Base-by-base conservation (phyloP, 1,140 invertebrate species). In the Eumaeus atala region DNA sequence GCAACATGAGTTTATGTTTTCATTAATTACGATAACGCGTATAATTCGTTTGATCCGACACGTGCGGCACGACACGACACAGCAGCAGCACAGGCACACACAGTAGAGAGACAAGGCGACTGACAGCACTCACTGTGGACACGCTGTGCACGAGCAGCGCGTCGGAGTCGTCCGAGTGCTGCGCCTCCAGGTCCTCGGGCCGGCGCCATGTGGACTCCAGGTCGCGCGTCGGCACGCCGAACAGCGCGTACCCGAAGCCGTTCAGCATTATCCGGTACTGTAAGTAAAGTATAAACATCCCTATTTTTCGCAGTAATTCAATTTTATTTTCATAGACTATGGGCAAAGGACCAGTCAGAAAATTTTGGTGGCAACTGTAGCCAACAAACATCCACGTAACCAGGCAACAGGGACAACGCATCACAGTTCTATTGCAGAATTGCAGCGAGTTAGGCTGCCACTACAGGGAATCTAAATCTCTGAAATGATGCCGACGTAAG, bases 221-320 rank as follows among this genome's bases (percentile, higher is more conserved):
- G 74, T 93, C 92, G 38, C 91, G 85, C 0, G 92, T 90, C 7
- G 93, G 93, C 8, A 94, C 91, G 1, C 93, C 92, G 73, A 94
- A 94, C 9, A 94, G 64, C 6, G 91, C 91, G 72, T 94, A 94
- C 3, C 92, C 93, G 71, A 93, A 93, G 14, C 93, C 93, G 74
- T 94, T 94, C 57, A 94, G 81, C 69, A 94, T 90, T 54, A 95
- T 92, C 56, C 93, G 92, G 66, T 94, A 94, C 93, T 94, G 77
- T 47, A 87, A 47, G 33, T n/a, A 8, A 51, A 52, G 21, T 18
- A 10, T 47, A 16, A 11, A 9, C 1, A 47, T n/a, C n/a, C n/a
- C n/a, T n/a, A n/a, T n/a, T n/a, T n/a, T n/a, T n/a, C n/a, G n/a
- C n/a, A n/a, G n/a, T n/a, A n/a, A n/a, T n/a, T n/a, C n/a, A n/a